A percentile compares a stretch with the other conserved stretches of the same genome.
Conservation (phyloP, 2,113 vertebrate species). For the Formicarius rufipectus region DNA sequence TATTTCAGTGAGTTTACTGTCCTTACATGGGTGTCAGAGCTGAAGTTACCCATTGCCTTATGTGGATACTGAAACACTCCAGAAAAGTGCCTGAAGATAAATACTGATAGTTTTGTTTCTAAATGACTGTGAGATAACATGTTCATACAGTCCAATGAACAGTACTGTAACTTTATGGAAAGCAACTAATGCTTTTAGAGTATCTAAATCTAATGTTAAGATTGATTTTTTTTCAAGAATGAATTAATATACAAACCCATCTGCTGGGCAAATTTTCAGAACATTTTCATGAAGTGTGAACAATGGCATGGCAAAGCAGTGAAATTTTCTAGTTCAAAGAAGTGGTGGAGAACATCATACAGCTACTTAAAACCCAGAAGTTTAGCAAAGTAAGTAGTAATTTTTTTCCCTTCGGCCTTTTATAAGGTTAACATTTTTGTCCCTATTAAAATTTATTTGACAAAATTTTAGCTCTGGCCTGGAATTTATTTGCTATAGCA, state of each 20-base stretch:
- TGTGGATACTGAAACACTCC: neutral
- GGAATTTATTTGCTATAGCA: neutral
- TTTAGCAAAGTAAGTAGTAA: neutral
- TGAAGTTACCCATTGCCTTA: neutral
- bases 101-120: neutral
- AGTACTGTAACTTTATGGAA: neutral
- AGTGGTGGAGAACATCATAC: neutral
- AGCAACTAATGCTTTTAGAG: neutral
- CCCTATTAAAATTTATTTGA: neutral
- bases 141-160: neutral
- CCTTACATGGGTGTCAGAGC: neutral
- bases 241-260: neutral
- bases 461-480: neutral
- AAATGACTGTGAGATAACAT: neutral
- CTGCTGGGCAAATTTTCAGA: neutral
- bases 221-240: neutral
- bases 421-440: neutral
- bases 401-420: neutral
- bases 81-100: neutral
- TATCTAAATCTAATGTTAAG: neutral
- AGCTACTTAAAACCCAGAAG: neutral
- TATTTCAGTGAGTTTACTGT: neutral
- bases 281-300: neutral
- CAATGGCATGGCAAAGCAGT: fast-evolving
- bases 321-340: neutral